These are phyloP conservation scores for Bos taurus DNA, from an alignment of 2,113 vertebrate species.

Conservation along the genomic window ARS-UCD2.0 NC_037356.1:20419501-20420000, in stretches of 20 bases:
- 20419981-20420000: not conserved
- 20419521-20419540: not conserved
- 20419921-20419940: not conserved
- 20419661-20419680: not conserved
- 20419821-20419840: not conserved
- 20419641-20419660: too few relatives aligned
- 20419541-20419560: not conserved
- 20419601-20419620: not conserved
- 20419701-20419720: not conserved
- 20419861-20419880: not conserved
- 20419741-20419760: not conserved
- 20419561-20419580: not conserved
- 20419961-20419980: not conserved
- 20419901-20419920: not conserved
- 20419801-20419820: not conserved
- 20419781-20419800: not conserved
- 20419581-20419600: not conserved
- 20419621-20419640: not conserved
- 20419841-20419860: not conserved
- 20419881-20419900: not conserved
- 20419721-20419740: not conserved
- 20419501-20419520: not conserved
- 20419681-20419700: not conserved
- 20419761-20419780: not conserved
- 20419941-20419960: not conserved